Conservation (phyloP, 2,888 invertebrate species). For the Harpagoxenus sublaevis region DNA sequence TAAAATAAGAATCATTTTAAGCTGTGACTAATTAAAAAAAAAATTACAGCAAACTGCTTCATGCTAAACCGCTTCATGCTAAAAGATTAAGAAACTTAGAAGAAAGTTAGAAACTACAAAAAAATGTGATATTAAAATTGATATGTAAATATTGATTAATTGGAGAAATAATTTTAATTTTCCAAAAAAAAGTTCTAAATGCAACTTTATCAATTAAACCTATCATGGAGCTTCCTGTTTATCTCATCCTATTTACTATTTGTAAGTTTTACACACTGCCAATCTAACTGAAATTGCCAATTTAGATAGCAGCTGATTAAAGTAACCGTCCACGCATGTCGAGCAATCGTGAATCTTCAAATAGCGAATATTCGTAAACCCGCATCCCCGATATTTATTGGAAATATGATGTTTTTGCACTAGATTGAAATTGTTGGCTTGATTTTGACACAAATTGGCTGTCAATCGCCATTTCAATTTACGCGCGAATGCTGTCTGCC, state of each 20-base stretch:
- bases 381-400: slow-evolving; percentile 25
- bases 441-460: slow-evolving; percentile 3
- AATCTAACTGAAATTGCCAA: slow-evolving; percentile 29
- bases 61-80: not conserved
- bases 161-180: too few species aligned
- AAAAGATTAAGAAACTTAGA: not conserved
- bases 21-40: not conserved
- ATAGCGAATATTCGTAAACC: slow-evolving; percentile 36
- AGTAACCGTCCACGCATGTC: not conserved
- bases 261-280: slow-evolving; percentile 14
- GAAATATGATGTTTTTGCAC: not conserved
- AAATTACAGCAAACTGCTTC: not conserved
- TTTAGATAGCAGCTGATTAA: slow-evolving; percentile 34
- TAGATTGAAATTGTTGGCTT: slow-evolving; percentile 7
- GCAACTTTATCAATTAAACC: not conserved
- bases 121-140: not conserved
- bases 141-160: not conserved
- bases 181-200: too few species aligned
- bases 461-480: slow-evolving; percentile 18
- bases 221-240: slow-evolving; percentile 13
- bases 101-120: not conserved
- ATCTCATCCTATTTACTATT: slow-evolving; percentile 3
- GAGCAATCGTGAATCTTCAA: slow-evolving; percentile 3
- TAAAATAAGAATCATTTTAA: not conserved
- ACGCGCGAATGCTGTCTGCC: not conserved